Evolutionary conservation across 64 coral and sea anemone genomes (phyloP).

Genomic region (Stichodactyla helianthus): DNA sequence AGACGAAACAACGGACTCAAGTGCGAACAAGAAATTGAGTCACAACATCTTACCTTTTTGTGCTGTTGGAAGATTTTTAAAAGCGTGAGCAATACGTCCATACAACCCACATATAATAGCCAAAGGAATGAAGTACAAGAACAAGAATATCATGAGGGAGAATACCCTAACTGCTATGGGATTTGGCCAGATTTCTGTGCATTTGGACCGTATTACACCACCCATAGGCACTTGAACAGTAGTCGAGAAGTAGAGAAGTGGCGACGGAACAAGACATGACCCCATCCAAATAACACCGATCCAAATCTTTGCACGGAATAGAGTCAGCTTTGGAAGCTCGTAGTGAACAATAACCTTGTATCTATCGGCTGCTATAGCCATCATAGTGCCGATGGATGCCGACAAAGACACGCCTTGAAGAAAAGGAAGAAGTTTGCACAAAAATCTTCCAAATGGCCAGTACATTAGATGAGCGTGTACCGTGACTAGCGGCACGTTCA

Average conservation of each 20-base stretch:
- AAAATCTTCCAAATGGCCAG: slow-evolving; percentile 37
- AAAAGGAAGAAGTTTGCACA: slow-evolving; percentile 35
- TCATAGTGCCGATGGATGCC: slow-evolving; percentile 34
- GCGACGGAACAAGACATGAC: slow-evolving; percentile 12
- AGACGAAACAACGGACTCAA: not conserved
- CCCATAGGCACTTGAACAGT: not conserved
- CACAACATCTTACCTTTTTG: slow-evolving; percentile 21
- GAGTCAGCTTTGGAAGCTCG: slow-evolving; percentile 4
- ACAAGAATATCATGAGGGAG: slow-evolving; percentile 14
- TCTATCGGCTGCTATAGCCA: slow-evolving; percentile 38
- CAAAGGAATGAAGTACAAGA: slow-evolving; percentile 32
- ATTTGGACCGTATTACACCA: not conserved
- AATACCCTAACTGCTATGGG: not conserved
- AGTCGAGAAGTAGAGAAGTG: slow-evolving; percentile 16
- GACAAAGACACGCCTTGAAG: slow-evolving; percentile 39
- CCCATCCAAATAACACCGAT: slow-evolving; percentile 18
- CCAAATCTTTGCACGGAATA: slow-evolving; percentile 10
- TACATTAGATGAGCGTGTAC: slow-evolving; percentile 25
- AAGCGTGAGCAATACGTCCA: slow-evolving; percentile 10
- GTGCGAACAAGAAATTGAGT: not conserved
- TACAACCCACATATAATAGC: slow-evolving; percentile 18
- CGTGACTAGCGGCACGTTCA: slow-evolving; percentile 32
- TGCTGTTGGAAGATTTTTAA: slow-evolving; percentile 2
- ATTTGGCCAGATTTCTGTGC: slow-evolving; percentile 24
- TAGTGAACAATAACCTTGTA: slow-evolving; percentile 36